Percentiles rank a stretch among this genome's conserved stretches.
Evolutionary conservation across 2,797 vertebrate genomes (phyloP).

Genomic region (Galago senegalensis): DNA sequence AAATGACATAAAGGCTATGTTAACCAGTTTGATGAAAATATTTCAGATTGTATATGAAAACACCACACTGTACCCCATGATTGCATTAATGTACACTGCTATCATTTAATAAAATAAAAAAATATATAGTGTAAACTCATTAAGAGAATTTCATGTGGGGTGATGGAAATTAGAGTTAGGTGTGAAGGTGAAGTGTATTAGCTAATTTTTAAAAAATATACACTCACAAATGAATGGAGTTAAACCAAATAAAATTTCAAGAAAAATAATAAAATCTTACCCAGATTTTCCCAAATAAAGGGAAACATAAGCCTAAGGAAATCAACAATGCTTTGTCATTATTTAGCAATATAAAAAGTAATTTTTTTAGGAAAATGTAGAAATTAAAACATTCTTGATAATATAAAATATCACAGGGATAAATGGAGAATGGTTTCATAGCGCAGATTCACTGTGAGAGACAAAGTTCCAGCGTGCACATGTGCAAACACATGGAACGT

Average conservation of each 20-base stretch:
- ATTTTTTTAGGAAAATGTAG: neutral
- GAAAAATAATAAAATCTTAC: neutral
- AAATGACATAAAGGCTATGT: too few species aligned
- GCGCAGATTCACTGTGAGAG: neutral
- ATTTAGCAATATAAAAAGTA: neutral
- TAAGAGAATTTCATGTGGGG: neutral
- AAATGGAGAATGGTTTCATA: neutral
- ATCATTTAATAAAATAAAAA: too few species aligned
- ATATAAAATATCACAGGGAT: neutral
- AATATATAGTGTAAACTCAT: neutral
- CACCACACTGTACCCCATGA: too few species aligned
- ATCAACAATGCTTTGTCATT: neutral
- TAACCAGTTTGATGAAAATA: too few species aligned
- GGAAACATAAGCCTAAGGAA: neutral
- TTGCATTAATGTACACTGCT: too few species aligned
- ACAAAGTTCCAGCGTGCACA: neutral
- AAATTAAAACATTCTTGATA: neutral
- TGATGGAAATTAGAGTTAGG: neutral
- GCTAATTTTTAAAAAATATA: neutral
- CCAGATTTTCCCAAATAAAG: neutral
- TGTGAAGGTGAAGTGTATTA: neutral
- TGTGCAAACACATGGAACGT: neutral
- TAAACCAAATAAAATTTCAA: neutral
- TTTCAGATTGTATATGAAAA: too few species aligned
- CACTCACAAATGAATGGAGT: neutral